These are phyloP conservation scores for Epsilonema sp. DNA, from an alignment of 2,888 invertebrate species.

Conservation along the genomic window DNA sequence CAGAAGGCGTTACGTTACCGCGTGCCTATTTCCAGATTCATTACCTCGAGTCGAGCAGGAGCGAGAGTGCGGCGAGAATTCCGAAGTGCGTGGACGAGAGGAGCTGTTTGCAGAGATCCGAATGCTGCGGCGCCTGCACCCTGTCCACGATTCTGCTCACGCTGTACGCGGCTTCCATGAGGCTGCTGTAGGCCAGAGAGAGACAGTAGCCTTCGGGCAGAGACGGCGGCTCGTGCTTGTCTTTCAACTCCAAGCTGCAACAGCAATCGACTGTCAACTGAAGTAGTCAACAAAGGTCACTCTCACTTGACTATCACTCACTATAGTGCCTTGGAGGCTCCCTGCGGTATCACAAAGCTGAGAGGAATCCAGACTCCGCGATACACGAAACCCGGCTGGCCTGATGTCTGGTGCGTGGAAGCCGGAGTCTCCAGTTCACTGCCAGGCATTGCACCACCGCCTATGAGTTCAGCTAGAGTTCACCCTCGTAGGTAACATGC, in stretches of 20 bases:
- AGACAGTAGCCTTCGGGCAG: constrained; percentile 95
- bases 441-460: neutral
- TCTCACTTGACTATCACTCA: constrained; percentile 34
- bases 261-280: too few relatives aligned
- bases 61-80: constrained; percentile 66
- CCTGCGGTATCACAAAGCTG: constrained; percentile 58
- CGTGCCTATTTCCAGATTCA: too few relatives aligned
- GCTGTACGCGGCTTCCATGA: constrained; percentile 68
- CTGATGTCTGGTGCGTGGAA: neutral
- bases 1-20: neutral
- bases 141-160: constrained; percentile 20
- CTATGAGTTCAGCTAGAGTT: too few relatives aligned
- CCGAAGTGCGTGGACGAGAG: constrained; percentile 90
- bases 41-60: constrained; percentile 68
- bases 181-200: constrained; percentile 76
- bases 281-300: constrained; percentile 2
- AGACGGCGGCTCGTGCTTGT: constrained; percentile 73
- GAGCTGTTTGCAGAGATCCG: constrained; percentile 41
- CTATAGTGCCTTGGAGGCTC: constrained; percentile 72
- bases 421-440: neutral
- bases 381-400: constrained; percentile 74
- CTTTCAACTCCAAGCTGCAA: constrained; percentile 70
- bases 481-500: too few relatives aligned
- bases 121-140: too few relatives aligned
- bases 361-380: constrained; percentile 78